Evolutionary conservation across 1,140 invertebrate genomes (phyloP).

Genomic region (Zeugodacus cucurbitae): DNA sequence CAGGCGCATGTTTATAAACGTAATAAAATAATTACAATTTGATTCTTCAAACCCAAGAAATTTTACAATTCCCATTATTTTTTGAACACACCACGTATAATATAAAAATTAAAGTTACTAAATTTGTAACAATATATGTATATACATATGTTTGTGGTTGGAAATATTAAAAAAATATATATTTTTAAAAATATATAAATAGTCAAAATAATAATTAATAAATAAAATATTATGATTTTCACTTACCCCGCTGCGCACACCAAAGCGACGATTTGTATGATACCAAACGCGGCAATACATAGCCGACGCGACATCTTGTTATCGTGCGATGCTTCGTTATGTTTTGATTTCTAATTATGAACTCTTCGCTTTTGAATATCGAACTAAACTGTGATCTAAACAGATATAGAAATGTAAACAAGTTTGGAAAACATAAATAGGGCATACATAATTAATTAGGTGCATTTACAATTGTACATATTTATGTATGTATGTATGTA

Average conservation of each 20-base stretch:
- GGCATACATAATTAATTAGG: neutral
- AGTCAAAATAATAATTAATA: neutral
- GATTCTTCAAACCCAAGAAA: too few species aligned
- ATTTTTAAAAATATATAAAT: neutral
- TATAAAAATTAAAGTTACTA: too few species aligned
- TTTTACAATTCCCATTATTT: too few species aligned
- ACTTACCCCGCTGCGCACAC: neutral
- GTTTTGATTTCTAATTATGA: neutral
- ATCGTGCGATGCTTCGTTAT: neutral
- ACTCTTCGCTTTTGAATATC: neutral
- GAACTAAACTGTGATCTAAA: neutral
- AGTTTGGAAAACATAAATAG: neutral
- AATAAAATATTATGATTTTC: too few species aligned
- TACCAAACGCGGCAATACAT: neutral
- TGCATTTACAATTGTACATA: too few species aligned
- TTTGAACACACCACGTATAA: too few species aligned
- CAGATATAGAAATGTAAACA: neutral
- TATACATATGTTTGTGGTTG: neutral
- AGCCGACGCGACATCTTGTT: slow-evolving; percentile 19
- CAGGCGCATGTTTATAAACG: too few species aligned
- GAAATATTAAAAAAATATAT: neutral
- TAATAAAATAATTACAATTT: too few species aligned
- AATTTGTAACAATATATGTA: too few species aligned
- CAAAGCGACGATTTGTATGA: slow-evolving; percentile 10
- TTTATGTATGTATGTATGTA: neutral